Conservation (phyloP, 1,140 invertebrate genomes). For the Papilio aristodemus region DNA sequence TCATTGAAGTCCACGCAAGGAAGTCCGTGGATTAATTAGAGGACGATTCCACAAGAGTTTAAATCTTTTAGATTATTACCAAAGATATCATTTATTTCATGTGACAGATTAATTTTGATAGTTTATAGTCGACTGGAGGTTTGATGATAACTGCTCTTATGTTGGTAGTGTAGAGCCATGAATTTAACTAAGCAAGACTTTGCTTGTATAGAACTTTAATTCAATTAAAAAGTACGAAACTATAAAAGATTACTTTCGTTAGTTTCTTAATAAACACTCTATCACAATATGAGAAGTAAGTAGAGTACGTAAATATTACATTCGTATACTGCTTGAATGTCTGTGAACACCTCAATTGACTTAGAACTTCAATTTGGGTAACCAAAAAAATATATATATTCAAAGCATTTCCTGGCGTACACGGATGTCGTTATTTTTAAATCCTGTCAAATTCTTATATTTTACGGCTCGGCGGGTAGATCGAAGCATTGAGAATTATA, state of each 20-base stretch:
- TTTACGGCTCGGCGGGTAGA: conserved; percentile 68
- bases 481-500: conserved; percentile 75
- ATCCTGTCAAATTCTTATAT: conserved; percentile 78
- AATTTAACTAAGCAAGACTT: neutral
- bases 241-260: no score
- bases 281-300: no score
- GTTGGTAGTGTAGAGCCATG: neutral
- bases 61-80: conserved; percentile 20
- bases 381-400: conserved; percentile 52
- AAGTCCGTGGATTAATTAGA: conserved; percentile 29
- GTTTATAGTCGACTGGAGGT: neutral
- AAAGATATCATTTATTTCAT: conserved; percentile 18
- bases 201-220: neutral
- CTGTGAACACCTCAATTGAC: neutral
- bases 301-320: no score
- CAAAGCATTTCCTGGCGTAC: conserved; percentile 71
- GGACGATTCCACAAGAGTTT: conserved; percentile 22
- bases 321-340: no score
- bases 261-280: no score
- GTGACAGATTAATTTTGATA: conserved; percentile 20
- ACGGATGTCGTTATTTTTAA: conserved; percentile 78
- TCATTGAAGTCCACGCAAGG: conserved; percentile 15
- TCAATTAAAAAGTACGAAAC: no score
- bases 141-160: neutral
- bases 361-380: no score